These are phyloP conservation scores for Chromis chromis DNA, from an alignment of 2,797 vertebrate species.

Conservation along the genomic window DNA sequence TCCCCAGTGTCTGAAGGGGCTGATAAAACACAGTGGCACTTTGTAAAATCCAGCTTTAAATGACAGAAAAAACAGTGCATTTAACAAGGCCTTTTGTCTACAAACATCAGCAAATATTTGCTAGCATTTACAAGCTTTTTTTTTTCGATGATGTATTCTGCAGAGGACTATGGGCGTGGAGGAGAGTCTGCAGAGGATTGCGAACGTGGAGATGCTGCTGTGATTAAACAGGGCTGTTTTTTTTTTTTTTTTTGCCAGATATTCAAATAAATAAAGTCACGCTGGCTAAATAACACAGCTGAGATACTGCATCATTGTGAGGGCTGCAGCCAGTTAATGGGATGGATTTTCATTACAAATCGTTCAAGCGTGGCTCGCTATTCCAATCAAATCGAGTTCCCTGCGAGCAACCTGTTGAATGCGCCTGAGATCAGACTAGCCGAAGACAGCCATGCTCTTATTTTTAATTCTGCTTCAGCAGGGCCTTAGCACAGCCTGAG, in stretches of 20 bases:
- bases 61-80: not conserved
- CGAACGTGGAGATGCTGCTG: slow-evolving; percentile 27
- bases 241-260: slow-evolving; percentile 22
- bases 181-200: not conserved
- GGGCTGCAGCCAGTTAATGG: slow-evolving; percentile 47
- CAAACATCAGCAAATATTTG: slow-evolving; percentile 44
- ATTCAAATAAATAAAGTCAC: slow-evolving; percentile 51
- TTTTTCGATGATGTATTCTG: slow-evolving; percentile 9
- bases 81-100: slow-evolving; percentile 48
- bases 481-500: not conserved
- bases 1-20: slow-evolving; percentile 26
- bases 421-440: slow-evolving; percentile 14
- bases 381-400: slow-evolving; percentile 58
- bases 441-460: slow-evolving; percentile 19
- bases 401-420: slow-evolving; percentile 56
- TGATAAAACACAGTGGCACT: slow-evolving; percentile 38
- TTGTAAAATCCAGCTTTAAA: slow-evolving; percentile 19
- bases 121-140: slow-evolving; percentile 40
- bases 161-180: slow-evolving; percentile 32
- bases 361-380: slow-evolving; percentile 33
- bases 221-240: slow-evolving; percentile 30
- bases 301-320: slow-evolving; percentile 48
- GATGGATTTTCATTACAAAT: slow-evolving; percentile 65
- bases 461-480: slow-evolving; percentile 42
- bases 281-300: slow-evolving; percentile 50